These are phyloP conservation scores for Athrips mouffetella DNA, from an alignment of 2,888 invertebrate genomes.

Conservation along the genomic window DNA sequence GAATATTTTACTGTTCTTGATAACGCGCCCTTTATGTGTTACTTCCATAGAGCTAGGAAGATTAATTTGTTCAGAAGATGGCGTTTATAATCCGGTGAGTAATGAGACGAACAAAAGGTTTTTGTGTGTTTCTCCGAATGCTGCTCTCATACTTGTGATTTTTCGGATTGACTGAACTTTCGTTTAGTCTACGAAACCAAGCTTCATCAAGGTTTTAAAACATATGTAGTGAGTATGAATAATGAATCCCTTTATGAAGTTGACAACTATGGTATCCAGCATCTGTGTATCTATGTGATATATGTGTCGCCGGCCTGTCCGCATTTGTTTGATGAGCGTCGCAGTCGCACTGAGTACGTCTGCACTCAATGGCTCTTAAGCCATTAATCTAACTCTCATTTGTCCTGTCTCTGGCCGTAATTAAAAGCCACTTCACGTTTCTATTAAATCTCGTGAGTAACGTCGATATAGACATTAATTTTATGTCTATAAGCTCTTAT, in stretches of 20 bases:
- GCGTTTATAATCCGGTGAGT: no score
- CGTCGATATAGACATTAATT: not conserved
- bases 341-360: constrained; percentile 7
- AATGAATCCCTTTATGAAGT: no score
- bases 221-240: no score
- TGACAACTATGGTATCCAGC: not conserved
- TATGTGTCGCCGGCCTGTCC: constrained; percentile 16
- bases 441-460: not conserved
- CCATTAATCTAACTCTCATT: constrained; percentile 10
- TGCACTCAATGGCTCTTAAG: constrained; percentile 12
- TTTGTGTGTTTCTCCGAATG: no score
- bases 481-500: no score
- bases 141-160: no score
- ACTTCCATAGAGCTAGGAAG: not conserved
- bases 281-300: constrained; percentile 7
- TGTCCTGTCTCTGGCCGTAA: not conserved
- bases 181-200: no score
- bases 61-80: not conserved
- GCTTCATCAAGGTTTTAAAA: no score
- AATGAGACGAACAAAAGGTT: no score
- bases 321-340: constrained; percentile 20
- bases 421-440: not conserved
- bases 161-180: no score
- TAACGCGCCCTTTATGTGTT: constrained; percentile 1
- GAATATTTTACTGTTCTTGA: constrained; percentile 6